These are phyloP conservation scores for Lutjanus argentimaculatus DNA, from an alignment of 2,797 vertebrate species.

Conservation along the genomic window DNA sequence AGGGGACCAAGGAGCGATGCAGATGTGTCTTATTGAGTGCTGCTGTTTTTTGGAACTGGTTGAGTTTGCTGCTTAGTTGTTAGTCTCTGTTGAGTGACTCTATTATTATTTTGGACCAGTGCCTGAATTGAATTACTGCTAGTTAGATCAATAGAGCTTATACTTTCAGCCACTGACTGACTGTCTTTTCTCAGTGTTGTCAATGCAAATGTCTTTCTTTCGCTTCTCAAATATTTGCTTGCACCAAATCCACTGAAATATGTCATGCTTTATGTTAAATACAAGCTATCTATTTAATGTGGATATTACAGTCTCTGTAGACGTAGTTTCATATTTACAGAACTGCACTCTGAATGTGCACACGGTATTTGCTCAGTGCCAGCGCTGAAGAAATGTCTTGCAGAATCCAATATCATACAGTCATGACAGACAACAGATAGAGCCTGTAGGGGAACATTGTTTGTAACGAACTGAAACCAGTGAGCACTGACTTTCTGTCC, in stretches of 20 bases:
- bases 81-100: conserved; percentile 13
- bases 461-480: conserved; percentile 18
- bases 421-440: conserved; percentile 26
- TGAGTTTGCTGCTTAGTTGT: conserved; percentile 23
- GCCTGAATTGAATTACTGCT: conserved; percentile 36
- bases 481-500: conserved; percentile 14
- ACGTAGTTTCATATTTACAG: conserved; percentile 4
- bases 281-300: background rate
- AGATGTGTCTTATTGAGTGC: conserved; percentile 32
- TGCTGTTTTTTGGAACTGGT: conserved; percentile 39
- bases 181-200: conserved; percentile 2
- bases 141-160: conserved; percentile 40
- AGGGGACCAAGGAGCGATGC: conserved; percentile 21
- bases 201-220: conserved; percentile 1
- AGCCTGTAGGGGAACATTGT: conserved; percentile 25
- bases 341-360: conserved; percentile 1
- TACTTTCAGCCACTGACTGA: conserved; percentile 6
- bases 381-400: background rate
- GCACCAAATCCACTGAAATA: background rate
- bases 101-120: conserved; percentile 34
- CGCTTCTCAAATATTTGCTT: conserved; percentile 1
- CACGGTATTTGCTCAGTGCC: conserved; percentile 14
- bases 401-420: conserved; percentile 13
- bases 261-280: background rate
- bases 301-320: conserved; percentile 12